Conservation (phyloP, 2,888 invertebrate species). For the Spisula subtruncata region DNA sequence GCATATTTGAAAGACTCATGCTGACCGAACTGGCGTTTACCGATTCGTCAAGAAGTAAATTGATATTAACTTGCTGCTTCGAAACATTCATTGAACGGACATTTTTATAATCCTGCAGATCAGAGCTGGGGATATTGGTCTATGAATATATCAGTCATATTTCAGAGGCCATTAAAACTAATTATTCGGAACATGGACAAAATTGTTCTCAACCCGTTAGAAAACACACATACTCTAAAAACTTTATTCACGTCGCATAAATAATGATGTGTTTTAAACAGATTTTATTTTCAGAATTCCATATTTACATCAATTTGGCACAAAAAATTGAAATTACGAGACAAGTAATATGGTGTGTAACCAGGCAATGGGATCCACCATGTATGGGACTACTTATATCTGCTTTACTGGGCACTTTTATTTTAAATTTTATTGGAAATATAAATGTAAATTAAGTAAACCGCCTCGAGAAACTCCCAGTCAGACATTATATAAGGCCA, state of each 20-base stretch:
- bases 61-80: not conserved
- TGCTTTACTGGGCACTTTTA: too few species aligned
- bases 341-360: not conserved
- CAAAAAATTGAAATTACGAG: not conserved
- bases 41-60: slow-evolving; percentile 1
- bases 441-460: too few species aligned
- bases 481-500: too few species aligned
- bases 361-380: not conserved
- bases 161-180: not conserved
- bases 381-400: not conserved
- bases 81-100: not conserved
- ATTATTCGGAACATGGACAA: not conserved
- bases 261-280: not conserved
- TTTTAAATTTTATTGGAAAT: too few species aligned
- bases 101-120: not conserved
- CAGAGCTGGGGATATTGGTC: not conserved
- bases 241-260: too few species aligned
- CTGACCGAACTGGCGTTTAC: not conserved
- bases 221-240: not conserved
- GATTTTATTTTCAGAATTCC: not conserved
- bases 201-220: not conserved
- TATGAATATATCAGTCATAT: not conserved
- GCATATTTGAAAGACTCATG: slow-evolving; percentile 13
- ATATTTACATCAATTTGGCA: not conserved
- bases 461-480: too few species aligned